Conservation (phyloP, 2,888 invertebrate genomes). For the Melanotus villosus region DNA sequence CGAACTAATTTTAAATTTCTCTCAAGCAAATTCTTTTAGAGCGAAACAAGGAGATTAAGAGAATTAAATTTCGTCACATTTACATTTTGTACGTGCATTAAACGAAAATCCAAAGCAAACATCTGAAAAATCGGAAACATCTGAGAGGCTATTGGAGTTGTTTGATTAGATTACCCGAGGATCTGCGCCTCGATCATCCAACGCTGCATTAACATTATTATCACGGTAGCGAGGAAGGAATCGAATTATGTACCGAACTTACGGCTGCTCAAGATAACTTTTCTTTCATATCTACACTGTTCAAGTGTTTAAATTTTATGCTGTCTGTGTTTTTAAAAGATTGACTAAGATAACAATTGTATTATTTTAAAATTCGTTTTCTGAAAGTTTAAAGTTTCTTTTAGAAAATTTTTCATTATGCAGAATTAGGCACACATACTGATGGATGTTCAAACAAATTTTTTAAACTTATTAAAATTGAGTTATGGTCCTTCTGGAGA, state of each 20-base stretch:
- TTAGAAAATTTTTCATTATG: too few relatives aligned
- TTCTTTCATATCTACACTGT: conserved; percentile 30
- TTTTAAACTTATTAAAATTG: too few relatives aligned
- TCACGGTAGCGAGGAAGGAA: conserved; percentile 60
- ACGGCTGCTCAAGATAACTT: conserved; percentile 35
- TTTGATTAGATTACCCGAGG: conserved; percentile 61
- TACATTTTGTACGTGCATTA: conserved; percentile 42
- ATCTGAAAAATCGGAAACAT: conserved; percentile 59
- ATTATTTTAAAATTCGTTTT: too few relatives aligned
- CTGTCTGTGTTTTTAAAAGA: background rate
- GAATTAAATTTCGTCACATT: conserved; percentile 36
- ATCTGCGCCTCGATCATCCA: conserved; percentile 60
- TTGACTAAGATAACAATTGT: too few relatives aligned
- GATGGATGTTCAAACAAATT: too few relatives aligned
- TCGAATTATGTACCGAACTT: conserved; percentile 57
- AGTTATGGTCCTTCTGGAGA: too few relatives aligned
- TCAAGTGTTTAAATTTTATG: conserved; percentile 11
- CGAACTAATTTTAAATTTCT: background rate
- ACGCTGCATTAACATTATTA: conserved; percentile 63
- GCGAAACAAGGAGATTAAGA: conserved; percentile 26
- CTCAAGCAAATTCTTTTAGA: background rate
- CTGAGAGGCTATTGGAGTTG: conserved; percentile 60
- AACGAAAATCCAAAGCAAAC: conserved; percentile 56
- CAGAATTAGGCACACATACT: too few relatives aligned
- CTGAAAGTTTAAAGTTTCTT: too few relatives aligned